Conservation (phyloP, 2,888 invertebrate species). For the Mylabris sibirica region DNA sequence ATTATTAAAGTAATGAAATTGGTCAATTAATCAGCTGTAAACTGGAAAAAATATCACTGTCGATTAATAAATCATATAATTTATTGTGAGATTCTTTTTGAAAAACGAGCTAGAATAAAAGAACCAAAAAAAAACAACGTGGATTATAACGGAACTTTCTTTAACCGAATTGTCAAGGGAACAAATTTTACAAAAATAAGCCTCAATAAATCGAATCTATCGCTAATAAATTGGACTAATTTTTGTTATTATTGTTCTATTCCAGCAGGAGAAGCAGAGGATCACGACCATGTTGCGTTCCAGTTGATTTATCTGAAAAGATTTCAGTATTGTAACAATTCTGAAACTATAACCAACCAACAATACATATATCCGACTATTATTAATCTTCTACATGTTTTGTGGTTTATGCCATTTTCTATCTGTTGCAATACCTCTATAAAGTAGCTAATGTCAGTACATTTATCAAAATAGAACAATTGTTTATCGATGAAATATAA, state of each 20-base stretch:
- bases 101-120: neutral
- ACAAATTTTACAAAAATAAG: no score
- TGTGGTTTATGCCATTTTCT: constrained; percentile 22
- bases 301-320: constrained; percentile 53
- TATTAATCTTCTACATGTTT: constrained; percentile 26
- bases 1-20: constrained; percentile 30
- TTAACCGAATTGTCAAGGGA: no score
- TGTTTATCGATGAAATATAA: neutral
- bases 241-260: neutral
- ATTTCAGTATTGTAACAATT: constrained; percentile 41
- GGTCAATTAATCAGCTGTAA: constrained; percentile 28
- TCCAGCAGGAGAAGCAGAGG: neutral
- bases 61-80: constrained; percentile 26
- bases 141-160: neutral
- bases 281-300: constrained; percentile 32
- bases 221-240: neutral
- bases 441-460: constrained; percentile 31
- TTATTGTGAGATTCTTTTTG: neutral
- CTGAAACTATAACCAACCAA: constrained; percentile 38
- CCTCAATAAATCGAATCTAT: neutral
- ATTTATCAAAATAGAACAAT: neutral
- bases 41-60: constrained; percentile 23
- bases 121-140: neutral
- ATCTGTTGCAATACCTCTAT: constrained; percentile 22
- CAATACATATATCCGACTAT: constrained; percentile 32